A percentile compares a stretch with the other conserved stretches of the same genome.
Conservation (phyloP, 1,140 invertebrate genomes). For the Macrocentrus cingulum region DNA sequence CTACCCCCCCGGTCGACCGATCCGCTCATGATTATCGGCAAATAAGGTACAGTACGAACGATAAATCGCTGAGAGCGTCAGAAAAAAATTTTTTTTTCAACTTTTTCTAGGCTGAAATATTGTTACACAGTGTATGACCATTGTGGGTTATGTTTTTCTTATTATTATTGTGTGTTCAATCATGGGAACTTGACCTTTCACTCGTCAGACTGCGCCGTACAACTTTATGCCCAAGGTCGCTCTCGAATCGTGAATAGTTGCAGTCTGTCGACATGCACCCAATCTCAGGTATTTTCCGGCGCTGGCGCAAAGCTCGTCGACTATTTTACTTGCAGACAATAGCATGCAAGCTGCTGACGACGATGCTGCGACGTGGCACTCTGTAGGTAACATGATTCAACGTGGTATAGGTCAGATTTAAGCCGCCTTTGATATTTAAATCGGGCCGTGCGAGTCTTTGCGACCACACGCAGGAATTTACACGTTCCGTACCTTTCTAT, state of each 20-base stretch:
- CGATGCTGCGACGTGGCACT: too few relatives aligned
- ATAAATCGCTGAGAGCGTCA: conserved; percentile 8
- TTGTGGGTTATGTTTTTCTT: too few relatives aligned
- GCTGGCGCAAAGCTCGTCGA: too few relatives aligned
- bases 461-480: conserved; percentile 51
- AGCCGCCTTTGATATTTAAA: conserved; percentile 61
- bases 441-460: conserved; percentile 35
- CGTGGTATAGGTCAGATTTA: conserved; percentile 60
- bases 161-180: conserved; percentile 14
- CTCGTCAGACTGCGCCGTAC: conserved; percentile 16
- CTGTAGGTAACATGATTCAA: conserved; percentile 59
- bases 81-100: background rate
- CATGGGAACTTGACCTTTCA: conserved; percentile 31
- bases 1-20: conserved; percentile 40
- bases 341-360: background rate
- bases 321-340: too few relatives aligned
- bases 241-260: conserved; percentile 8
- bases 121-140: too few relatives aligned
- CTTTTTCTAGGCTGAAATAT: too few relatives aligned
- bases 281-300: too few relatives aligned
- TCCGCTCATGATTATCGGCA: conserved; percentile 56
- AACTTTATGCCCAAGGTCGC: conserved; percentile 17
- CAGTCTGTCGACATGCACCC: conserved; percentile 4
- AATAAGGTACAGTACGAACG: conserved; percentile 55
- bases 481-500: conserved; percentile 41